Base-by-base conservation (phyloP, 2,888 invertebrate species). In the Ophraella communa region DNA sequence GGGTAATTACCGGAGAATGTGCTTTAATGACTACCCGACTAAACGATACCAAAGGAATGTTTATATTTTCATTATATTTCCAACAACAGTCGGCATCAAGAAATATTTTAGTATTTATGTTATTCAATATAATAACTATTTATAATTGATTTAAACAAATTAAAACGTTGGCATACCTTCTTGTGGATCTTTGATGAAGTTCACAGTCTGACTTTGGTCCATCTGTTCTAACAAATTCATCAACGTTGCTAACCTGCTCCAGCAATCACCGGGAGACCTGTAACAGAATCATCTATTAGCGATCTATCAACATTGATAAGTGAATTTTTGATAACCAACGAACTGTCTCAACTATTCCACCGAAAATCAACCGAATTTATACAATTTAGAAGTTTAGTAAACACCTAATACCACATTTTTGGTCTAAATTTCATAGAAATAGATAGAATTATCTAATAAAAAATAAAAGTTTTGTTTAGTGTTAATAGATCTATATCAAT, bases 201-300 rank as follows among this genome's bases (percentile, higher is more conserved):
- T 51, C 33, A 66, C 67, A 69, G 85, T 81, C 52, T 84, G 79
- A 73, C 84, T 85, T 75, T 87, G 87, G 74, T 90, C 87, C 68
- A 90, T 83, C 78, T 87, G 86, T 81, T 91, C 91, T 74, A 92
- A 82, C 61, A 89, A 86, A 78, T 91, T 94, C 84, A 92, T 92
- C 75, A 94, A 85, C 66, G 87, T 87, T 47, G 93, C 93, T 63
- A 93, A 84, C 79, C 90, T 87, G 76, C 87, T 88, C 94, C 94
- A 94, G 10, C 91, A 90, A 82, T 94, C 92, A 72, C 86, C 89
- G 66, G 89, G 85, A 67, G 87, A 85, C 74, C 91, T 91, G 81
- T 44, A 82, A 65, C 49, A 60, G 52, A 45, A 54, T 57, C 58
- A 59, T 23, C 47, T 65, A 62, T 62, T 33, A 57, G 42, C 11